These are phyloP conservation scores for Eilema caniola DNA, from an alignment of 2,888 invertebrate species.

Conservation along the genomic window DNA sequence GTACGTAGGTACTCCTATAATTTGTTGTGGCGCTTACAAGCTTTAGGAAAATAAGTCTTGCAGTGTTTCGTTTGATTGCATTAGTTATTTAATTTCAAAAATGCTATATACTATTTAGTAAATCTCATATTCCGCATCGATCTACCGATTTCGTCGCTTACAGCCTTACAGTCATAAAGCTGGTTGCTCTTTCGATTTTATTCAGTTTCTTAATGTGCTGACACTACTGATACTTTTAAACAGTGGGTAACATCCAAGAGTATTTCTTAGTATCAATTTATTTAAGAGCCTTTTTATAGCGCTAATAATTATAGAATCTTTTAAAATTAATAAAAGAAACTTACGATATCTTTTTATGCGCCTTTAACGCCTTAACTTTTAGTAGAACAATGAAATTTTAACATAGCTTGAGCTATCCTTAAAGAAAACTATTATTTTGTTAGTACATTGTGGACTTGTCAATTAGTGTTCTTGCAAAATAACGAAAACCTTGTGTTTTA, in stretches of 20 bases:
- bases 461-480: too few relatives aligned
- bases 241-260: slow-evolving; percentile 10
- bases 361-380: not conserved
- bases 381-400: too few relatives aligned
- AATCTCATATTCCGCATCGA: slow-evolving; percentile 24
- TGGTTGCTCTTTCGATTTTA: slow-evolving; percentile 21
- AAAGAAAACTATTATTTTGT: too few relatives aligned
- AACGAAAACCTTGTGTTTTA: too few relatives aligned
- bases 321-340: slow-evolving; percentile 7
- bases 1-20: not conserved
- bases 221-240: slow-evolving; percentile 29
- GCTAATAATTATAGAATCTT: slow-evolving; percentile 6
- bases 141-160: slow-evolving; percentile 27
- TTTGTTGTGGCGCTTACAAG: not conserved
- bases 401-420: too few relatives aligned
- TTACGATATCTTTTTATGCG: not conserved
- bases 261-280: slow-evolving; percentile 28
- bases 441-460: too few relatives aligned
- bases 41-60: too few relatives aligned
- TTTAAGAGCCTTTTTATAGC: slow-evolving; percentile 37
- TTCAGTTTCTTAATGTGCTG: slow-evolving; percentile 20
- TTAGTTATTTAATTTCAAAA: slow-evolving; percentile 13
- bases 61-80: not conserved
- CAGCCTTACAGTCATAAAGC: slow-evolving; percentile 33
- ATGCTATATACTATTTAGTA: slow-evolving; percentile 23